phyloP scores from a whole-genome alignment of 1,140 invertebrate genomes.

The Cardiocondyla obscurior region DNA sequence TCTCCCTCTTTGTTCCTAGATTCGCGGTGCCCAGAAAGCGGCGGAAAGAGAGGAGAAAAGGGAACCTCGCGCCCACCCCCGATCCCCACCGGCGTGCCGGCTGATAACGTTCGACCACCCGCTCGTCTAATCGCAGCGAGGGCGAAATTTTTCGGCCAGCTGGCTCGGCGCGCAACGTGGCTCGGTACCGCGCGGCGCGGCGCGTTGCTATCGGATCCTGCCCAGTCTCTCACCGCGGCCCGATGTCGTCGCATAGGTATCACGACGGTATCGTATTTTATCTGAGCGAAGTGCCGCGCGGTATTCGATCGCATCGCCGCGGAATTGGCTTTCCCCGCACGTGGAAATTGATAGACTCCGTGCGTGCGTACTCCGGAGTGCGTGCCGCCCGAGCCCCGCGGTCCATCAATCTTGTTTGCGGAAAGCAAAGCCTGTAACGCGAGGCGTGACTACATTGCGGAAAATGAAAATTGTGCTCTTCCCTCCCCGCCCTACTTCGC shows the following conservation, averaged over 20 bases:
- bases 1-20: neutral
- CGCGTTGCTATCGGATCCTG: neutral
- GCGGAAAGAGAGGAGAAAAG: neutral
- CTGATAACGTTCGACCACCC: neutral
- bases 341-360: neutral
- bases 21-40: too few species aligned
- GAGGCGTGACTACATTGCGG: neutral
- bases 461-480: neutral
- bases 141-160: slow-evolving; percentile 35
- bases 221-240: neutral
- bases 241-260: slow-evolving; percentile 30
- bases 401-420: slow-evolving; percentile 11
- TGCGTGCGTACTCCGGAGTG: neutral
- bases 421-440: neutral
- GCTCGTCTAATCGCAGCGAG: slow-evolving; percentile 15
- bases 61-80: neutral
- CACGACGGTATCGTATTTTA: slow-evolving; percentile 38
- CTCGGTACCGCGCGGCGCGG: neutral
- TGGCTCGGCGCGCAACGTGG: slow-evolving; percentile 2
- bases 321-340: neutral
- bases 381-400: neutral
- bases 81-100: neutral
- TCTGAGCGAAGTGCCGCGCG: slow-evolving; percentile 2
- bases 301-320: neutral
- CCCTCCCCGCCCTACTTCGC: neutral